Conservation (phyloP, 2,888 invertebrate species). For the Nasonovia ribisnigri region DNA sequence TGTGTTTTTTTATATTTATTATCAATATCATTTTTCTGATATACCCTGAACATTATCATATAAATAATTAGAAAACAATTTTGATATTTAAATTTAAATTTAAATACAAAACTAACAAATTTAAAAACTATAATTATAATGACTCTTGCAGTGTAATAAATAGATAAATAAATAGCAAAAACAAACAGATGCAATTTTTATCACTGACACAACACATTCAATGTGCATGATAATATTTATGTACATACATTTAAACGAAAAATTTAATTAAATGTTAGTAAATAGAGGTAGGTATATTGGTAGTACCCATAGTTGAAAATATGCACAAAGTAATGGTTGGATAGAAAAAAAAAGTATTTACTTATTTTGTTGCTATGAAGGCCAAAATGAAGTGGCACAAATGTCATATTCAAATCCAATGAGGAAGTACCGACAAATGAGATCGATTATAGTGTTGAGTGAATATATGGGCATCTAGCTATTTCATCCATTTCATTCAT, state of each 20-base stretch:
- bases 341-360: background rate
- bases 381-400: background rate
- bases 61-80: background rate
- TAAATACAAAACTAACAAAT: background rate
- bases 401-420: too few relatives aligned
- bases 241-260: background rate
- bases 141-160: background rate
- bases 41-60: background rate
- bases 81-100: background rate
- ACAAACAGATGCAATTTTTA: background rate
- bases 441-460: too few relatives aligned
- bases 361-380: background rate
- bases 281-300: too few relatives aligned
- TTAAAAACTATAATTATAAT: background rate
- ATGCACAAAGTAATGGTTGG: background rate
- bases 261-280: background rate
- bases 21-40: too few relatives aligned
- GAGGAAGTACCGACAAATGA: too few relatives aligned
- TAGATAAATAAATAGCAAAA: background rate
- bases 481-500: background rate
- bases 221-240: background rate
- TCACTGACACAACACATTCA: background rate
- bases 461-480: rapidly evolving
- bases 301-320: background rate
- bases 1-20: too few relatives aligned